A percentile compares a stretch with the other conserved stretches of the same genome.
Evolutionary conservation across 2,888 invertebrate species (phyloP).

Genomic region (Troilus luridus): DNA sequence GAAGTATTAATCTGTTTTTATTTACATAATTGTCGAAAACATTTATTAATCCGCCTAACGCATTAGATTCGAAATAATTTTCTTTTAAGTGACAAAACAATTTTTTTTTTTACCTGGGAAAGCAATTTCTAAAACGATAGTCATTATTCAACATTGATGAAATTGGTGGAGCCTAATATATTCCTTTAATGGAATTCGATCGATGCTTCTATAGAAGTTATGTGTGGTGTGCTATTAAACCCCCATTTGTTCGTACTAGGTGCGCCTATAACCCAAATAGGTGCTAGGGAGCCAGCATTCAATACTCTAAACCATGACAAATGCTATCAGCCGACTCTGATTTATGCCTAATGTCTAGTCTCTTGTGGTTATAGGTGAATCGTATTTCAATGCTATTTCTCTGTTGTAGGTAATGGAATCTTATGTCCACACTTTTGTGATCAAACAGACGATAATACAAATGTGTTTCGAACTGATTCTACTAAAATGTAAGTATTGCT

Average conservation of each 20-base stretch:
- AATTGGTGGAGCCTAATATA: constrained; percentile 24
- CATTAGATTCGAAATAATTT: neutral
- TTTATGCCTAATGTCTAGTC: constrained; percentile 10
- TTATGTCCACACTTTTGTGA: neutral
- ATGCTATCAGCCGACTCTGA: neutral
- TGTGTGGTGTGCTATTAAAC: constrained; percentile 1
- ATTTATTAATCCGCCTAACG: neutral
- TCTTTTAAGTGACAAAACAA: neutral
- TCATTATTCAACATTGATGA: constrained; percentile 30
- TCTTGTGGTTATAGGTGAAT: neutral
- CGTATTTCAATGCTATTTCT: neutral
- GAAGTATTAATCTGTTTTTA: neutral
- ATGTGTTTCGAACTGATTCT: neutral
- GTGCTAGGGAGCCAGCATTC: constrained; percentile 3
- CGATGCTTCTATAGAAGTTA: neutral
- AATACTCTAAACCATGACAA: constrained; percentile 32
- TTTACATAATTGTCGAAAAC: neutral
- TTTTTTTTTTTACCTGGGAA: neutral
- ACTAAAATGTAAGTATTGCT: neutral
- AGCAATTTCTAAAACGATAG: constrained; percentile 22
- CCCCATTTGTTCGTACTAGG: constrained; percentile 5
- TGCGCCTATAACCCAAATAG: neutral
- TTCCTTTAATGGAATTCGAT: constrained; percentile 13
- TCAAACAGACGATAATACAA: neutral
- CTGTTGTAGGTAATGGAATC: neutral